A percentile compares a stretch with the other conserved stretches of the same genome.
Conservation (phyloP, 2,113 vertebrate species). For the Pardalotus punctatus region DNA sequence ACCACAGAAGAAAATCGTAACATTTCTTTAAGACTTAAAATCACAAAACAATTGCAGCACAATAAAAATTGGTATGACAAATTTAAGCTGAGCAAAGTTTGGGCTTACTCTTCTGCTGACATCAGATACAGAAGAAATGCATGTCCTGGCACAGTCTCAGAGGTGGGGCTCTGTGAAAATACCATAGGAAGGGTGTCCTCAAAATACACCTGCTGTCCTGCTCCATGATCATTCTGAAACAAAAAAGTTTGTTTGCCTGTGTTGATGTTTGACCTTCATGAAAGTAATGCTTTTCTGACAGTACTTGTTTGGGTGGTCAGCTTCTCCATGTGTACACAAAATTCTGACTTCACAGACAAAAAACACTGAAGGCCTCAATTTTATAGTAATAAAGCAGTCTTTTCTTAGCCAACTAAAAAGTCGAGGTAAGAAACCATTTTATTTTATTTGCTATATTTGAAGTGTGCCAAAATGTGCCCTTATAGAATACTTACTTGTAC, state of each 20-base stretch:
- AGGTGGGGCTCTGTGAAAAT: neutral
- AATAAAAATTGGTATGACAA: neutral
- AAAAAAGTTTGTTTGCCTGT: neutral
- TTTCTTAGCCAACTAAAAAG: neutral
- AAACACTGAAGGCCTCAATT: neutral
- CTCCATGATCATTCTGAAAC: neutral
- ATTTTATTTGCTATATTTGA: neutral
- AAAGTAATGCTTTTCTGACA: neutral
- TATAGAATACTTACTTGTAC: neutral
- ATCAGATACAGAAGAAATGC: neutral
- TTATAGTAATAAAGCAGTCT: neutral
- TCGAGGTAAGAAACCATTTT: neutral
- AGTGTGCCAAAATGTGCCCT: neutral
- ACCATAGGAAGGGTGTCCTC: neutral
- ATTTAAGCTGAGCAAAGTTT: neutral
- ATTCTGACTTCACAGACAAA: neutral
- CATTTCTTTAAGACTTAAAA: neutral
- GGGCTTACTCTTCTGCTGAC: neutral
- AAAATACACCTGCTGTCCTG: neutral
- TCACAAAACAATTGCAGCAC: neutral
- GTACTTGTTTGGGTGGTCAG: neutral
- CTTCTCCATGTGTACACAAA: neutral
- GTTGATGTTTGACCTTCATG: neutral
- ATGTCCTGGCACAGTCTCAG: neutral
- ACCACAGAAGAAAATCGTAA: neutral